A percentile compares a stretch with the other conserved stretches of the same genome.
phyloP scores from a whole-genome alignment of 2,113 vertebrate genomes.

The Argyrosomus japonicus region DNA sequence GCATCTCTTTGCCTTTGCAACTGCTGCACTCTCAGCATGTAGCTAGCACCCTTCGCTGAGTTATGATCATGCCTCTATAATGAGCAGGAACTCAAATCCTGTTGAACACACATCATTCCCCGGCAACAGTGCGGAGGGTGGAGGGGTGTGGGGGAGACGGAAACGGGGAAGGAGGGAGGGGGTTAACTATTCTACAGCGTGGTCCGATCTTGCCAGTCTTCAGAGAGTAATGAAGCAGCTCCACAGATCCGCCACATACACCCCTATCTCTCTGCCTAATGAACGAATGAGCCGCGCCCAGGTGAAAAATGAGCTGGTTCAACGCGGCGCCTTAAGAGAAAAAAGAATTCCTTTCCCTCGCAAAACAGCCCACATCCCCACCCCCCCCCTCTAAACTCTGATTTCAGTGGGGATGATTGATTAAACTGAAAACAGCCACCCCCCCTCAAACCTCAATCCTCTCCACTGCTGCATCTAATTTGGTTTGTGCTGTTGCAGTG shows the following conservation, averaged over 20 bases:
- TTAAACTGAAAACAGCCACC: conserved; percentile 56
- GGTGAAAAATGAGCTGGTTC: conserved; percentile 73
- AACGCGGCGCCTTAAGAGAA: conserved; percentile 38
- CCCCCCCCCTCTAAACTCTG: conserved; percentile 16
- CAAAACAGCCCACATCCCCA: conserved; percentile 21
- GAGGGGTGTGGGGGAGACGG: too few relatives aligned
- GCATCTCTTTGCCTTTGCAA: conserved; percentile 36
- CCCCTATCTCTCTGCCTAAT: conserved; percentile 65
- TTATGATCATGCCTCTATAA: conserved; percentile 64
- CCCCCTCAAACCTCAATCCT: not conserved
- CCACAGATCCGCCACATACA: conserved; percentile 45
- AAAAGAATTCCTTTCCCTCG: conserved; percentile 41
- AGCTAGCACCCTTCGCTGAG: conserved; percentile 42
- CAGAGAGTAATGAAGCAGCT: conserved; percentile 73
- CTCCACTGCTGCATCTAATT: conserved; percentile 62
- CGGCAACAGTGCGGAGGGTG: not conserved
- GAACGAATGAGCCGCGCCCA: conserved; percentile 64
- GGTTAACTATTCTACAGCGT: conserved; percentile 47
- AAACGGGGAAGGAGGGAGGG: fast-evolving
- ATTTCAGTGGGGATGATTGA: conserved; percentile 72
- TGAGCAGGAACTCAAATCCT: conserved; percentile 54
- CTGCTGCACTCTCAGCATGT: conserved; percentile 47
- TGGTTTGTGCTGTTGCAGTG: conserved; percentile 46
- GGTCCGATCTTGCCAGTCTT: conserved; percentile 45
- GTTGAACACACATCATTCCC: conserved; percentile 47